A percentile compares a stretch with the other conserved stretches of the same genome.
phyloP scores from a whole-genome alignment of 2,888 invertebrate species.

The Lithodes maja region DNA sequence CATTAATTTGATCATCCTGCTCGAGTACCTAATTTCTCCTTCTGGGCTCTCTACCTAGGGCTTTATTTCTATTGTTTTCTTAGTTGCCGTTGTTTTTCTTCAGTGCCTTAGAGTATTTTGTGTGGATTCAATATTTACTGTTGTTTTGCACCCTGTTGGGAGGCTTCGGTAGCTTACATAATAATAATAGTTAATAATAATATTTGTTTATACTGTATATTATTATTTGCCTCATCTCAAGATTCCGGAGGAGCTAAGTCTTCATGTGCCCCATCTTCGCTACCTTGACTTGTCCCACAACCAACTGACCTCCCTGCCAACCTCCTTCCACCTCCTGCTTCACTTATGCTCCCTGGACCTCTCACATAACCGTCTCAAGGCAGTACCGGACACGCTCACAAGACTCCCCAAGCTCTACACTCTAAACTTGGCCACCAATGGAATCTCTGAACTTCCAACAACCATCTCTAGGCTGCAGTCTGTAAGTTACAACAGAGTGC shows the following conservation, averaged over 20 bases:
- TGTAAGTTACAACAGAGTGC: conserved; percentile 18
- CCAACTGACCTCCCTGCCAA: conserved; percentile 82
- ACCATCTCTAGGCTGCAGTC: conserved; percentile 33
- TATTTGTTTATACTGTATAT: too few species aligned
- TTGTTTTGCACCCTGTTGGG: too few species aligned
- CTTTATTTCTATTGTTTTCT: too few species aligned
- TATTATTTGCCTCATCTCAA: not conserved
- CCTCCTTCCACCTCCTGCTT: conserved; percentile 81
- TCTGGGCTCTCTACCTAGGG: too few species aligned
- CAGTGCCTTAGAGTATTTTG: too few species aligned
- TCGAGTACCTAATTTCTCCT: too few species aligned
- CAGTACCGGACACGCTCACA: conserved; percentile 46
- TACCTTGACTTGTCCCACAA: conserved; percentile 83
- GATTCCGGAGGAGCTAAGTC: conserved; percentile 71
- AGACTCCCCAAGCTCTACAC: conserved; percentile 50
- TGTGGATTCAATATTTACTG: too few species aligned
- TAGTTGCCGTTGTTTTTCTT: too few species aligned
- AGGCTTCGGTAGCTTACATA: too few species aligned
- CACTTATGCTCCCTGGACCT: conserved; percentile 77
- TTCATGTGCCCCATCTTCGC: conserved; percentile 81
- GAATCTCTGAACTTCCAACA: conserved; percentile 54
- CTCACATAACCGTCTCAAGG: conserved; percentile 55
- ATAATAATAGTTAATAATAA: too few species aligned
- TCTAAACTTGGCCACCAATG: conserved; percentile 60
- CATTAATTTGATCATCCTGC: too few species aligned